These are phyloP conservation scores for Acrocephalus arundinaceus DNA, from an alignment of 2,113 vertebrate genomes.

Conservation along the genomic window DNA sequence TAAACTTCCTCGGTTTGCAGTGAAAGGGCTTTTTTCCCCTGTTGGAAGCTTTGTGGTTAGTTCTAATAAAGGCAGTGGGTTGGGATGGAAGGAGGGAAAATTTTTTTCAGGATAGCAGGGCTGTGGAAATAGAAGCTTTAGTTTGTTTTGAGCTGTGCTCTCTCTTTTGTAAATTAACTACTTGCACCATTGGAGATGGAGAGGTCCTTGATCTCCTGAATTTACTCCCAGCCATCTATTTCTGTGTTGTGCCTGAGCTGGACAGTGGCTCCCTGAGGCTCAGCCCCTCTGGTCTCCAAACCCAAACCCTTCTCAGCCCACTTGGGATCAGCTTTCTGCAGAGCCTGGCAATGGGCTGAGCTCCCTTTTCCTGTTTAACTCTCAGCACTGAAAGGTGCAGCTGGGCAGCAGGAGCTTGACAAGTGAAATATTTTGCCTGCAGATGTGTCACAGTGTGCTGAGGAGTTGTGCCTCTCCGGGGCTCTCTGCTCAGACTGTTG, in stretches of 20 bases:
- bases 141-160: neutral
- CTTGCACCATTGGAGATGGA: fast-evolving
- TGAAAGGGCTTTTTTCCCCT: neutral
- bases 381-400: fast-evolving
- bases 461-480: neutral
- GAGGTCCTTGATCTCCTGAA: neutral
- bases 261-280: fast-evolving
- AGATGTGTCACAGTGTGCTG: neutral
- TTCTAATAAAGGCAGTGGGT: neutral
- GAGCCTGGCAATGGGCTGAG: neutral
- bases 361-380: neutral
- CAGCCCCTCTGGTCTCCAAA: neutral
- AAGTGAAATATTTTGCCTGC: neutral
- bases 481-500: neutral
- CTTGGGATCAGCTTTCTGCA: fast-evolving
- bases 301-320: fast-evolving
- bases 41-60: neutral
- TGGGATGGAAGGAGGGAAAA: neutral
- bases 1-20: neutral
- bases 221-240: neutral
- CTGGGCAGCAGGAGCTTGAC: neutral
- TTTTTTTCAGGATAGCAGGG: neutral
- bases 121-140: neutral
- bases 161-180: neutral
- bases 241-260: neutral